These are phyloP conservation scores for Drosophila willistoni DNA, from an alignment of 1,140 invertebrate species.

Conservation along the genomic window DNA sequence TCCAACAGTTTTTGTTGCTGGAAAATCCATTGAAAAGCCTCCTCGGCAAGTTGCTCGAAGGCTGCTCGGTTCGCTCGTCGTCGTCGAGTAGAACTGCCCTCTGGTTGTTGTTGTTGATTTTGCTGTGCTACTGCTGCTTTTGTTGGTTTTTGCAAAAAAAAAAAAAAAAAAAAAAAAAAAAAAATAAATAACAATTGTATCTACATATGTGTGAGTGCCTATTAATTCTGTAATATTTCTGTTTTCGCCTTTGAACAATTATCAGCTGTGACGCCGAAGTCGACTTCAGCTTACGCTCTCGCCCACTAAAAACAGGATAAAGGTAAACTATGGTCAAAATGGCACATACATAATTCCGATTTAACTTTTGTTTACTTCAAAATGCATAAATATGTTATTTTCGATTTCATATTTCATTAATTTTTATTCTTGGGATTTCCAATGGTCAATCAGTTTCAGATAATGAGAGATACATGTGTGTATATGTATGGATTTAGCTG, in stretches of 20 bases:
- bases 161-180: constrained; percentile 19
- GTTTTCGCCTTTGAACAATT: constrained; percentile 27
- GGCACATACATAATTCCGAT: no score
- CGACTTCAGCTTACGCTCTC: constrained; percentile 8
- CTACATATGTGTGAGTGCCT: neutral
- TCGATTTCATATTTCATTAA: no score
- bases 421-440: no score
- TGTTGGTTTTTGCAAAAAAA: constrained; percentile 22
- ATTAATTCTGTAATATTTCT: constrained; percentile 36
- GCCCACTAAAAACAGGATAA: constrained; percentile 17
- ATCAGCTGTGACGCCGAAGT: constrained; percentile 41
- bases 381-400: no score
- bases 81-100: constrained; percentile 31
- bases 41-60: neutral
- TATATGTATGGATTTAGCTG: no score
- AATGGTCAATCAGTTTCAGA: no score
- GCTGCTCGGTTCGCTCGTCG: constrained; percentile 62
- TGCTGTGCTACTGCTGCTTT: constrained; percentile 9
- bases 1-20: constrained; percentile 4
- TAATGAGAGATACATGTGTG: no score
- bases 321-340: constrained; percentile 27
- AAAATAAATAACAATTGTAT: constrained; percentile 3
- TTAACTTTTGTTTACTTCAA: no score
- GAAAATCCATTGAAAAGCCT: no score
- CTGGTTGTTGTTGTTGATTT: constrained; percentile 20